Base-by-base conservation (phyloP, 2,888 invertebrate species). In the Pristionchus fissidentatus region DNA sequence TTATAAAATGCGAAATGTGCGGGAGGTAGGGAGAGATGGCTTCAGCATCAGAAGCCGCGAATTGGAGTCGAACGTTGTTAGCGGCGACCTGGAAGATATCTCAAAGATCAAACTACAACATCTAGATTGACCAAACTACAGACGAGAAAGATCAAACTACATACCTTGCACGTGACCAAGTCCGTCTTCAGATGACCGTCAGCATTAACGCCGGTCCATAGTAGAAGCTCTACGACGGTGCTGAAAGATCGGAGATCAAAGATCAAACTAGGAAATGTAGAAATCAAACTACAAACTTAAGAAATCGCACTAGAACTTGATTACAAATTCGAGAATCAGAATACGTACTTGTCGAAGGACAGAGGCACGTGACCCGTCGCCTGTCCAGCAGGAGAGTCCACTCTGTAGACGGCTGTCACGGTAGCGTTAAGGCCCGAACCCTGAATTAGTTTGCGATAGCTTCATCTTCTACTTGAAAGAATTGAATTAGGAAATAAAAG, bases 141-240 rank as follows among this genome's bases (percentile, higher is more conserved):
- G 19, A 49, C 80, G 60, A 88, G n/a, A 41, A n/a, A 49, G 26
- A 73, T 73, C n/a, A 26, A 60, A 60, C 62, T 60, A 46, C 52
- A 52, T 19, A 87, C 89, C 84, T 89, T 89, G 84, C 89, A 89
- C 19, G 88, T 88, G 80, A 88, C 87, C 32, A 90, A 79, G 77
- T 92, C 91, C 1, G 91, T 91, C 84, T 92, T 91, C 79, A 91
- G 85, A 84, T 91, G 91, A 0, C 91, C 91, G 83, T 91, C 91
- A 8, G 87, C 81, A 84, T 91, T 91, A n/a, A 91, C 89, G 26
- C 87, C 89, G 1, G 91, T 89, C 86, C 87, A 88, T 19, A 91
- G 85, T 19, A 87, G 86, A 60, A 91, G 85, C 84, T 91, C 91
- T 10, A 91, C 88, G 43, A 87, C 86, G 0, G 90, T 89, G 66